Base-by-base conservation (phyloP, 2,113 vertebrate species). In the Talpa occidentalis region DNA sequence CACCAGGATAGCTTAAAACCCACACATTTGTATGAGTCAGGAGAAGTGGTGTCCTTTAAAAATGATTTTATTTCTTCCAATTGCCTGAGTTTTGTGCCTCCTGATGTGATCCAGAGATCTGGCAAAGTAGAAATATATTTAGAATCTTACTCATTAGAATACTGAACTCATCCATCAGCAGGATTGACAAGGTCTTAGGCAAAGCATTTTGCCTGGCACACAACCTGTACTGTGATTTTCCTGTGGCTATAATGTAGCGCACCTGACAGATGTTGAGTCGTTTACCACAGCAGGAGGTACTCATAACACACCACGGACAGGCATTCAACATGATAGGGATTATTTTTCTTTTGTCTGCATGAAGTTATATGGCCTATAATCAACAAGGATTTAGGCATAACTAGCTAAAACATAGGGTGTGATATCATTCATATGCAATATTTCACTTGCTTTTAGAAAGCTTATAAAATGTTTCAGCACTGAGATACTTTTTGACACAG, bases 261-360 rank as follows among this genome's bases (percentile, higher is more conserved):
- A 98, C 98, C 98, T 98, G 98, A 98, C 98, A 98, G 98, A 97
- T 98, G 97, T 97, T 96, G 97, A 98, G 95, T 98, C 98, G 96
- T 96, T 97, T 98, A 97, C 95, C 96, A 98, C 93, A 96, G 97
- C 94, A 88, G 94, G 96, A 91, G 77, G 94, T 94, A 93, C 96
- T 97, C 96, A 97, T 96, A 98, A 98, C n/a, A 94, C 92, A 96
- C 88, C 88, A 77, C 88, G 95, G 96, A 97, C 96, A 96, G 77
- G 82, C 91, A 94, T 92, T 97, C 95, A 88, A 80, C 84, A 80
- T 88, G 88, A 84, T 91, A 83, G 52, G 90, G 37, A 97, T 90
- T 96, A 97, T 97, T 97, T 95, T 88, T 97, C 77, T 96, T 97
- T 96, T 64, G 10, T 95, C 84, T 97, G 93, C 90, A 95, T 98